Base-by-base conservation (phyloP, 2,888 invertebrate species). In the Emmelina monodactyla region DNA sequence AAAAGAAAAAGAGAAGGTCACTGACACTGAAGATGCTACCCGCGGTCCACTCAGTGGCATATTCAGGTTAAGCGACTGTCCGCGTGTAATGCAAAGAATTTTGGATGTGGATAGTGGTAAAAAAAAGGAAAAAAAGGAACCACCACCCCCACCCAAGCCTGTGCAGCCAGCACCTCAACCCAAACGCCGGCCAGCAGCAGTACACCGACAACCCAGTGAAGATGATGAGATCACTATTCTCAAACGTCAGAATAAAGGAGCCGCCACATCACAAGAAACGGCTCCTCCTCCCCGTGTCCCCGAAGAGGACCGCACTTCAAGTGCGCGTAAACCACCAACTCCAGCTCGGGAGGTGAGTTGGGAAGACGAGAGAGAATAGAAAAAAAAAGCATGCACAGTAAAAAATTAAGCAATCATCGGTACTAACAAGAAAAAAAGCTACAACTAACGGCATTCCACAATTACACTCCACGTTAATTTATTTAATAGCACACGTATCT, bases 1-100 rank as follows among this genome's bases (percentile, higher is more conserved):
- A 54, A 73, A 82, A 60, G 83, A 83, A 53, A 84, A 85, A 47
- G 86, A 86, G 49, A 85, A 92, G 46, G 91, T 94, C 0, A 72
- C 90, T 38, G 94, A 94, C 55, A 94, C 94, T 5, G 94, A 95
- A 71, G 94, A 94, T 58, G 93, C 91, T 1, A 89, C 93, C 9
- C 83, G 87, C 32, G 91, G 85, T 12, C 94, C 94, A 4, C 81
- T 96, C 2, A 94, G 94, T 67, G 95, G 95, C 35, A 93, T 95
- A 53, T 91, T 91, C 41, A 84, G 94, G 28, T 72, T 95, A 16
- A 88, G 88, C 35, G 95, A 95, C 62, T 94, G 93, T 33, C 90
- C 94, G 0, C 83, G 93, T 38, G 92, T 94, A 5, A 92, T 94
- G 85, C 91, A 92, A 62, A 88, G 93, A 43, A 83, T 95, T 50